phyloP scores from a whole-genome alignment of 2,888 invertebrate genomes.

The Bombylius discolor region DNA sequence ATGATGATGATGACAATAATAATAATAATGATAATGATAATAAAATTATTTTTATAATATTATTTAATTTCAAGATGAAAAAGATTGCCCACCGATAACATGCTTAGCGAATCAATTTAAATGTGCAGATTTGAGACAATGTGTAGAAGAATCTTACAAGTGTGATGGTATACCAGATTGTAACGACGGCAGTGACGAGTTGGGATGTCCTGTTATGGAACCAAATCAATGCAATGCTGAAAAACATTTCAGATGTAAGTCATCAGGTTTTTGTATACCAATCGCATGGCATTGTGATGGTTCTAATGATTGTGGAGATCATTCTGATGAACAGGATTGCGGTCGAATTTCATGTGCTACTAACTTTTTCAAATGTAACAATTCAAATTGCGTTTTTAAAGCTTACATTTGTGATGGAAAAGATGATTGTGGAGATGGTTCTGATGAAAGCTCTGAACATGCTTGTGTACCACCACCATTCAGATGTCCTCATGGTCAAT shows the following conservation, averaged over 20 bases:
- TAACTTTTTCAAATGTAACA: conserved; percentile 73
- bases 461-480: conserved; percentile 69
- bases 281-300: conserved; percentile 90
- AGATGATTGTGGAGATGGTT: conserved; percentile 84
- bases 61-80: conserved; percentile 54
- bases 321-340: conserved; percentile 79
- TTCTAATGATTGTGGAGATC: conserved; percentile 61
- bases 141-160: conserved; percentile 84
- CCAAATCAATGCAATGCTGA: conserved; percentile 81
- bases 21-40: too few species aligned
- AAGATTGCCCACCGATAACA: conserved; percentile 85
- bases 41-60: background rate
- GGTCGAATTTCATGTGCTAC: conserved; percentile 62
- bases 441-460: conserved; percentile 71
- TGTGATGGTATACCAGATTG: conserved; percentile 89
- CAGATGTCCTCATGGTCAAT: conserved; percentile 63
- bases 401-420: conserved; percentile 88
- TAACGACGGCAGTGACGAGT: conserved; percentile 82
- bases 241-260: conserved; percentile 79
- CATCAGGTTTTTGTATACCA: conserved; percentile 83
- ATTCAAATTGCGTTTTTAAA: conserved; percentile 78
- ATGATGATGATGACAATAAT: too few species aligned
- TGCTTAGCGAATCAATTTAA: conserved; percentile 89
- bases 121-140: conserved; percentile 84
- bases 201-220: conserved; percentile 75